A percentile compares a stretch with the other conserved stretches of the same genome.
Conservation (phyloP, 2,113 vertebrate species). For the Nothoprocta pentlandii region DNA sequence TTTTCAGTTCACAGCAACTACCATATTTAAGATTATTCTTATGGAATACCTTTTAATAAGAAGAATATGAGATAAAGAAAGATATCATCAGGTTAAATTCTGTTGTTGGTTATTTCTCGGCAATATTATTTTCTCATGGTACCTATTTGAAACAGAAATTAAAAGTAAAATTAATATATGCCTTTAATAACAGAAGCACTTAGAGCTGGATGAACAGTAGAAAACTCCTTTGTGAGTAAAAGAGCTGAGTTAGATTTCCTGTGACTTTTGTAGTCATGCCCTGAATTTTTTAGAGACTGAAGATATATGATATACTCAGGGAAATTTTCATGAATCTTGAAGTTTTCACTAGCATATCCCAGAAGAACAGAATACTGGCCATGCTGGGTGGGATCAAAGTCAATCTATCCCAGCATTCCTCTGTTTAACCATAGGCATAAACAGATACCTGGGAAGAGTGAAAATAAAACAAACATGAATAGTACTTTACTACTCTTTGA, state of each 20-base stretch:
- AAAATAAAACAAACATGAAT: background rate
- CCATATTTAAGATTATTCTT: constrained; percentile 11
- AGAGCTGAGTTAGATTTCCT: constrained; percentile 24
- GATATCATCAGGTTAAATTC: constrained; percentile 12
- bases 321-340: background rate
- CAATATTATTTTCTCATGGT: constrained; percentile 21
- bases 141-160: constrained; percentile 35
- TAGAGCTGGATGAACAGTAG: constrained; percentile 6
- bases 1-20: background rate
- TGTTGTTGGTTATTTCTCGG: constrained; percentile 9
- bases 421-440: background rate
- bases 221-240: constrained; percentile 36
- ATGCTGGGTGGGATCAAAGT: background rate
- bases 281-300: background rate
- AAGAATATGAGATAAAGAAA: constrained; percentile 6
- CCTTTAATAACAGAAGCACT: constrained; percentile 20
- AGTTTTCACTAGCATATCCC: background rate
- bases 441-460: background rate
- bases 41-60: background rate
- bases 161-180: constrained; percentile 42
- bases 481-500: background rate
- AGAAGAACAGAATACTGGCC: background rate
- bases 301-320: background rate
- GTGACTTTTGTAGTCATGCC: background rate
- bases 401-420: background rate